Evolutionary conservation across 2,797 vertebrate genomes (phyloP).

Genomic region (Lindbergichthys nudifrons): DNA sequence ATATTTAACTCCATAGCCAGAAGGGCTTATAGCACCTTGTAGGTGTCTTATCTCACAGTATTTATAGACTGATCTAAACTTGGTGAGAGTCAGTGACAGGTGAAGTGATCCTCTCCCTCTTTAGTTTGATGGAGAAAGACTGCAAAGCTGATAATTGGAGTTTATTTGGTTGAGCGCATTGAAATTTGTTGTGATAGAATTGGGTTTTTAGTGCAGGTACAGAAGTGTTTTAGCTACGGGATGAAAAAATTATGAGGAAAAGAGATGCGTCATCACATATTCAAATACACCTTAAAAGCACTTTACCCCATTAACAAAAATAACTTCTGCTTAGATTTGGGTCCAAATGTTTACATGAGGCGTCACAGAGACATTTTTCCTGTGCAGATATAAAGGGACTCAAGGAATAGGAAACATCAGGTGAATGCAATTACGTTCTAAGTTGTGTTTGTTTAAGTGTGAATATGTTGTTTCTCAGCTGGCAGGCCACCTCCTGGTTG

Average conservation of each 20-base stretch:
- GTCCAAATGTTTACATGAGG: background rate
- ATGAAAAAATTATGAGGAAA: slow-evolving; percentile 25
- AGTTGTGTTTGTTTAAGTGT: background rate
- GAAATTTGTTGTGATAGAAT: slow-evolving; percentile 5
- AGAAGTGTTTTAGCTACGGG: slow-evolving; percentile 7
- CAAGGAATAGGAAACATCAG: background rate
- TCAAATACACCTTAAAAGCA: background rate
- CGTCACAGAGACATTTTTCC: background rate
- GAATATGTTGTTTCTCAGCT: slow-evolving; percentile 7
- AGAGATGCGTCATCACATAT: slow-evolving; percentile 14
- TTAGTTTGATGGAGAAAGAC: slow-evolving; percentile 9
- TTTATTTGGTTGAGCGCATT: slow-evolving; percentile 37
- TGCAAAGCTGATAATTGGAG: background rate
- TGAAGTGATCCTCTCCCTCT: slow-evolving; percentile 42
- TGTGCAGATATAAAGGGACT: background rate
- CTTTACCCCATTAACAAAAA: background rate
- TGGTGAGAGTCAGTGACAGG: slow-evolving; percentile 58
- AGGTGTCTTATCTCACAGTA: slow-evolving; percentile 68
- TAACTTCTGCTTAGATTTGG: background rate
- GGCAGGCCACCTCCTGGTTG: slow-evolving; percentile 3
- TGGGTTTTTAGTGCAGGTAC: slow-evolving; percentile 15
- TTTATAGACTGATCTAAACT: slow-evolving; percentile 65
- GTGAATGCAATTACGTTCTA: background rate
- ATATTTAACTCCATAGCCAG: slow-evolving; percentile 71
- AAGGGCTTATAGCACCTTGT: slow-evolving; percentile 69